phyloP scores from a whole-genome alignment of 1,140 invertebrate genomes.

The Anastatus disparis region DNA sequence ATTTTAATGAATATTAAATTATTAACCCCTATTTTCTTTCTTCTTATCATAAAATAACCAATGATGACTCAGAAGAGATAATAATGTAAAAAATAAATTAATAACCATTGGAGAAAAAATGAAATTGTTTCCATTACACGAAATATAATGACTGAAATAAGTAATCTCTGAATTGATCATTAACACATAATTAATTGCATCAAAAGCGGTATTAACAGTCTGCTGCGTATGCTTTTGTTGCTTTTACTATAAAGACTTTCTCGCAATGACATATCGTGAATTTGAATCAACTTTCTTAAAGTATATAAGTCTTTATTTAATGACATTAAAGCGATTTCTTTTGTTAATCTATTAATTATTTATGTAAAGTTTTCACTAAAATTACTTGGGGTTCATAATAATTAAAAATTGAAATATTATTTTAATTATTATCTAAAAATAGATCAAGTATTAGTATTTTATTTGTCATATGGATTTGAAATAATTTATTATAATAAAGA shows the following conservation, averaged over 20 bases:
- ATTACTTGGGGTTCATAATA: neutral
- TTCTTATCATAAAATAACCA: too few relatives aligned
- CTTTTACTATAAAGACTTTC: conserved; percentile 26
- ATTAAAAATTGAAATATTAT: neutral
- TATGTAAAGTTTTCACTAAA: neutral
- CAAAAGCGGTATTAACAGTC: neutral
- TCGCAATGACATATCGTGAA: conserved; percentile 29
- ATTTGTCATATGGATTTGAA: neutral
- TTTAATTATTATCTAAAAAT: too few relatives aligned
- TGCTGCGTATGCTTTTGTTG: neutral
- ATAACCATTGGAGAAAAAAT: too few relatives aligned
- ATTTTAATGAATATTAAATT: neutral
- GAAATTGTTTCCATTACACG: too few relatives aligned
- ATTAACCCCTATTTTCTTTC: too few relatives aligned
- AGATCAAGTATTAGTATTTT: too few relatives aligned
- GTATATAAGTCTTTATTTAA: neutral
- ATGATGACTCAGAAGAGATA: too few relatives aligned
- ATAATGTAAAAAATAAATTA: too few relatives aligned
- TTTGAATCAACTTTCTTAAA: conserved; percentile 17
- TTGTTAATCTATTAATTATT: conserved; percentile 19
- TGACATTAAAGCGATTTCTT: neutral
- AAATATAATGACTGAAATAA: too few relatives aligned
- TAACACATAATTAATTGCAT: conserved; percentile 10
- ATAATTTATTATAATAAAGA: neutral
- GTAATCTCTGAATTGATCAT: too few relatives aligned